phyloP scores from a whole-genome alignment of 1,140 invertebrate genomes.

The Ostrea denselamellosa region DNA sequence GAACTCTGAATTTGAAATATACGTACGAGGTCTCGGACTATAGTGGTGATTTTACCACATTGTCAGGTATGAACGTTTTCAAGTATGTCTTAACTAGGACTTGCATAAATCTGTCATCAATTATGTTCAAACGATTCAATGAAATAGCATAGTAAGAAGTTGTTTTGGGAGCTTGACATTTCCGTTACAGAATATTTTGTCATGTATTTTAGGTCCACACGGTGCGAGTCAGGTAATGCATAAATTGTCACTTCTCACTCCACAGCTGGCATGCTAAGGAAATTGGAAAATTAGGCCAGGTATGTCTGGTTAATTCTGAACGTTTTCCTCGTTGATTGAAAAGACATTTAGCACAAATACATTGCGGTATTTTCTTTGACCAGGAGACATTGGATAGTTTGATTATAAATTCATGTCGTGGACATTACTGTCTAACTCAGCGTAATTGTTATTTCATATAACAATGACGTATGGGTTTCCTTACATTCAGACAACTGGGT shows the following conservation, averaged over 20 bases:
- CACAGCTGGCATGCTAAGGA: background rate
- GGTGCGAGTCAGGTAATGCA: background rate
- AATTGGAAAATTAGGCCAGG: background rate
- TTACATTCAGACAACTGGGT: conserved; percentile 11
- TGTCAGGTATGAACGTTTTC: background rate
- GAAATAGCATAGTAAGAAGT: background rate
- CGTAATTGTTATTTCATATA: conserved; percentile 7
- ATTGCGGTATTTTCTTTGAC: background rate
- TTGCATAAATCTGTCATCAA: background rate
- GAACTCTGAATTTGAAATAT: background rate
- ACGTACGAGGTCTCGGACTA: background rate
- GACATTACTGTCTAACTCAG: background rate
- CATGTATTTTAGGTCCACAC: background rate
- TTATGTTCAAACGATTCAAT: background rate
- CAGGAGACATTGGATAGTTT: background rate
- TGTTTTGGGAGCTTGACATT: conserved; percentile 9
- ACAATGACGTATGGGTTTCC: conserved; percentile 18
- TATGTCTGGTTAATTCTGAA: background rate
- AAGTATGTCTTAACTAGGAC: background rate
- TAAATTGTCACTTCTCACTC: background rate
- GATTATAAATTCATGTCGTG: background rate
- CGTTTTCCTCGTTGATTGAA: background rate
- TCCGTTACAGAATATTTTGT: background rate
- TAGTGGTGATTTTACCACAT: background rate
- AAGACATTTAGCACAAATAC: background rate